These are phyloP conservation scores for Neocrepidodera transversa DNA, from an alignment of 2,888 invertebrate genomes.

Conservation along the genomic window DNA sequence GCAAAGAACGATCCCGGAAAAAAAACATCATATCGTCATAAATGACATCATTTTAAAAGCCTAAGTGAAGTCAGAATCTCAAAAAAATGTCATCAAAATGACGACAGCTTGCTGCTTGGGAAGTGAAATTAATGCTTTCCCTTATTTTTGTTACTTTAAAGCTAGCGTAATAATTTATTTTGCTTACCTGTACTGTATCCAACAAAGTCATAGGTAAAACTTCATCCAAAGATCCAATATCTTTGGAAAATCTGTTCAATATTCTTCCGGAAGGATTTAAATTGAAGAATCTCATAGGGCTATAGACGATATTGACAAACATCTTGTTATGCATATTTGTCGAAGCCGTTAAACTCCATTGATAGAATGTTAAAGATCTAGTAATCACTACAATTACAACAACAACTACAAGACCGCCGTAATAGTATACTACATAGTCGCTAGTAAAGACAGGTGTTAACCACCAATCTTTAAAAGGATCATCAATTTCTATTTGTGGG, in stretches of 20 bases:
- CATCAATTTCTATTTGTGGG: not conserved
- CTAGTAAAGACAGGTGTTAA: constrained; percentile 15
- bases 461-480: constrained; percentile 14
- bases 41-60: no score
- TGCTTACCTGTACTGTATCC: constrained; percentile 60
- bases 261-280: constrained; percentile 70
- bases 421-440: constrained; percentile 16
- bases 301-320: constrained; percentile 66
- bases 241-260: constrained; percentile 76
- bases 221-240: constrained; percentile 69
- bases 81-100: no score
- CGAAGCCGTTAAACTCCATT: constrained; percentile 64
- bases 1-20: no score
- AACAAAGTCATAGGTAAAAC: constrained; percentile 62
- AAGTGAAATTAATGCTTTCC: no score
- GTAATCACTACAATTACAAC: constrained; percentile 53
- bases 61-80: no score
- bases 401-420: not conserved
- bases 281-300: constrained; percentile 75
- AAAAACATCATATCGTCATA: no score
- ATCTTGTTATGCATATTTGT: constrained; percentile 65
- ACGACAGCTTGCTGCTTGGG: no score
- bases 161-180: no score
- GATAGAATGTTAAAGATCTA: constrained; percentile 64
- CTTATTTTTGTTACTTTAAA: no score